These are phyloP conservation scores for Cuniculus paca DNA, from an alignment of 2,797 vertebrate genomes.

Conservation along the genomic window DNA sequence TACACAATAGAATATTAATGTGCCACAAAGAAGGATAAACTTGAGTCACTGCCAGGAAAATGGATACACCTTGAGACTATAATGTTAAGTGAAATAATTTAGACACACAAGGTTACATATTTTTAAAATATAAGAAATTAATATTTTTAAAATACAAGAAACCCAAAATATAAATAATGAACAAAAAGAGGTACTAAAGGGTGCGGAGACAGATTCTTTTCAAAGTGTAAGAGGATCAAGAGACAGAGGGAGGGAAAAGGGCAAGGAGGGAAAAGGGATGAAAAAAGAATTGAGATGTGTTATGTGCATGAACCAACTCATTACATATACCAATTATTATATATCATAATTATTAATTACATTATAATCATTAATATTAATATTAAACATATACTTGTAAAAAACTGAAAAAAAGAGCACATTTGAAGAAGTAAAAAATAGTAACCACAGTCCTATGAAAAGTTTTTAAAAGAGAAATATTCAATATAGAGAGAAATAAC, in stretches of 20 bases:
- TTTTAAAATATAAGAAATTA: not conserved
- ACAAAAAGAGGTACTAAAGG: not conserved
- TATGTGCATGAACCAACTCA: not conserved
- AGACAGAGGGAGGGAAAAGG: not conserved
- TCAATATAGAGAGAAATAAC: not conserved
- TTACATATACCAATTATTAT: not conserved
- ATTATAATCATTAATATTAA: not conserved
- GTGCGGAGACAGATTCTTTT: not conserved
- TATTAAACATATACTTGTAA: not conserved
- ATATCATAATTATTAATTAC: not conserved
- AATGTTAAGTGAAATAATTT: not conserved
- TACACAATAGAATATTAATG: not conserved
- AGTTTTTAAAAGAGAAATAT: not conserved
- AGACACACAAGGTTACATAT: not conserved
- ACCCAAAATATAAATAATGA: not conserved
- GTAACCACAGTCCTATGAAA: not conserved
- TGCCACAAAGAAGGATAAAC: not conserved
- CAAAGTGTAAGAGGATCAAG: not conserved
- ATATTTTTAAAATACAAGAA: not conserved
- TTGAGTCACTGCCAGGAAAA: not conserved
- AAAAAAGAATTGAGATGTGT: not conserved
- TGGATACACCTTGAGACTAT: not conserved
- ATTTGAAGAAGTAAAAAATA: not conserved
- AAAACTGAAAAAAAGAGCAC: not conserved
- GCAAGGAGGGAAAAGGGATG: not conserved